Base-by-base conservation (phyloP, 2,113 vertebrate genomes). In the Colaptes auratus region DNA sequence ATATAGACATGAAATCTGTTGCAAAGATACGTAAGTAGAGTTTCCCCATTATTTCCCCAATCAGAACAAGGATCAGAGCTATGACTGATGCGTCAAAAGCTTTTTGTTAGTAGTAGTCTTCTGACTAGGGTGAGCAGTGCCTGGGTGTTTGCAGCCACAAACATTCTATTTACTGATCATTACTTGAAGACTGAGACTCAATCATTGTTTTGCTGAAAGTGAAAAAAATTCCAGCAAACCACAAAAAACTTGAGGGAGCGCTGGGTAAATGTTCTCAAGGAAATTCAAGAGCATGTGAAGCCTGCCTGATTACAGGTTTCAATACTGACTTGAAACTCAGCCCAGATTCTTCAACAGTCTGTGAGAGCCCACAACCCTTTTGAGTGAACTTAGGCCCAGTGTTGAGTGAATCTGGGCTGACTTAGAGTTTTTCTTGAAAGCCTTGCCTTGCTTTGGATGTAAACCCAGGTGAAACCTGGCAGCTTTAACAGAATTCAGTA, bases 271-370 rank as follows among this genome's bases (percentile, higher is more conserved):
- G 50, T 88, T 90, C 92, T 92, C 44, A 93, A 87, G 86, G 74
- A 93, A 95, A 92, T 16, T 79, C 66, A 85, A 77, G 81, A 89
- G 59, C 70, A 89, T 1, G 2, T 89, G 94, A 96, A 90, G 66
- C 15, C 39, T 79, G 77, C 50, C 27, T 87, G 84, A 94, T 95
- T 89, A 56, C 71, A 72, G 81, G 84, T 85, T 96, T 93, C 89
- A 91, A 59, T 91, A 87, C 19, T 0, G 10, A 70, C 82, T 93
- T 94, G 93, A 96, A 95, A 94, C 55, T 76, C 30, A 2, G 79
- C 90, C 80, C 93, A 96, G 84, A 92, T 89, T 86, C 82, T 90
- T 95, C 80, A 92, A 94, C 82, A 92, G 73, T 79, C 83, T 94
- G 53, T 3, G 15, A 75, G 46, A 70, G 55, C 87, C 92, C 55